These are phyloP conservation scores for Hystrix brachyura DNA, from an alignment of 2,113 vertebrate species.

Conservation along the genomic window DNA sequence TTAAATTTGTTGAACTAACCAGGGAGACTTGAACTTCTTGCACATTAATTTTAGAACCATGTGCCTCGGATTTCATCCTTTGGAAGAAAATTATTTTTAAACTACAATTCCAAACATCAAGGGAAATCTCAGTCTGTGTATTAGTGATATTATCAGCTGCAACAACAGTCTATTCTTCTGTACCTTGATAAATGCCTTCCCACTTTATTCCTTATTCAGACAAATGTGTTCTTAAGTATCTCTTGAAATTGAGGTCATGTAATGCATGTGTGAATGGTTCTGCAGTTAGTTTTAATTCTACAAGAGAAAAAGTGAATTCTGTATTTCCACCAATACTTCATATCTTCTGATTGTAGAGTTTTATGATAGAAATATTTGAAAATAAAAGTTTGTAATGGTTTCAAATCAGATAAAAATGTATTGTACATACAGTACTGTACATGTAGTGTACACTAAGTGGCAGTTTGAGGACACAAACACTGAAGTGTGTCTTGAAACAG, in stretches of 20 bases:
- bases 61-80: neutral
- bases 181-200: neutral
- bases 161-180: constrained; percentile 27
- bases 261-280: neutral
- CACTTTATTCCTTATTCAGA: neutral
- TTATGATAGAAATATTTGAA: neutral
- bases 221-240: neutral
- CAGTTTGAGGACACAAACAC: neutral
- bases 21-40: neutral
- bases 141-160: neutral
- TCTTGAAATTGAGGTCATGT: constrained; percentile 53
- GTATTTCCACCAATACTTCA: neutral
- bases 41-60: neutral
- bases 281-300: neutral
- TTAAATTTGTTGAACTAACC: constrained; percentile 13
- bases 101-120: neutral
- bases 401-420: neutral
- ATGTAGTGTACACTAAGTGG: neutral
- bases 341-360: neutral
- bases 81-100: constrained; percentile 32
- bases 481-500: neutral
- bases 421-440: neutral
- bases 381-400: neutral
- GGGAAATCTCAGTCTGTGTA: neutral
- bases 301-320: constrained; percentile 12